phyloP scores from a whole-genome alignment of 2,888 invertebrate species.

The Drosophila subsilvestris region DNA sequence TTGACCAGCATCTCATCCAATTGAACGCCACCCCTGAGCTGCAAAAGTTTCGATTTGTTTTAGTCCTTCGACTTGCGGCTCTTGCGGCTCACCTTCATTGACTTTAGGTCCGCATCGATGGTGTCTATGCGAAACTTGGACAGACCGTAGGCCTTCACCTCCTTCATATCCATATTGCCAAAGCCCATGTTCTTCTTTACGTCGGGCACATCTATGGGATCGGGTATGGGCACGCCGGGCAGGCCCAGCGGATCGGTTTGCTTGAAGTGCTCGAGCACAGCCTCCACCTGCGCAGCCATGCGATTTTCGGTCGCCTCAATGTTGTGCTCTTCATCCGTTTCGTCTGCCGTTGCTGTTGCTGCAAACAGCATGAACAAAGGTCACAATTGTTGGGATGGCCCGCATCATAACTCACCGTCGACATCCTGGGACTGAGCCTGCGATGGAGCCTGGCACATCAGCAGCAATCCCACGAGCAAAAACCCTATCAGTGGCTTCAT shows the following conservation, averaged over 20 bases:
- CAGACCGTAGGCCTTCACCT: slow-evolving; percentile 90
- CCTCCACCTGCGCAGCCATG: slow-evolving; percentile 89
- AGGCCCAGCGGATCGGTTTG: slow-evolving; percentile 91
- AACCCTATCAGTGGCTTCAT: slow-evolving; percentile 63
- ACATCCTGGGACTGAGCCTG: slow-evolving; percentile 55
- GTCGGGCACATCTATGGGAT: slow-evolving; percentile 91
- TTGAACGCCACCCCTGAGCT: slow-evolving; percentile 89
- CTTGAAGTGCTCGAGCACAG: slow-evolving; percentile 91
- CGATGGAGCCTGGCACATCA: slow-evolving; percentile 18
- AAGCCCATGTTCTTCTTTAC: slow-evolving; percentile 89
- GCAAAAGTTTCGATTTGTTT: slow-evolving; percentile 14
- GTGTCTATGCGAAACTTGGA: slow-evolving; percentile 91
- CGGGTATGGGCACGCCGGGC: slow-evolving; percentile 91
- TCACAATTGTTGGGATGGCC: slow-evolving; percentile 5
- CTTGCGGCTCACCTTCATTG: slow-evolving; percentile 89
- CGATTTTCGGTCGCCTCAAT: slow-evolving; percentile 86
- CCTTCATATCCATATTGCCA: slow-evolving; percentile 89
- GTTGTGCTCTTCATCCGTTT: slow-evolving; percentile 74
- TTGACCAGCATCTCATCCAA: slow-evolving; percentile 89
- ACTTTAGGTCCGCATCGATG: slow-evolving; percentile 89
- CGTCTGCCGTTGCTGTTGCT: slow-evolving; percentile 36
- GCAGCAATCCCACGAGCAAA: slow-evolving; percentile 45
- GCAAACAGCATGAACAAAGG: slow-evolving; percentile 26
- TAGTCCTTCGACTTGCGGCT: background rate
- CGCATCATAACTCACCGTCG: slow-evolving; percentile 46